Base-by-base conservation (phyloP, 2,888 invertebrate species). In the Tenthredo distinguenda region DNA sequence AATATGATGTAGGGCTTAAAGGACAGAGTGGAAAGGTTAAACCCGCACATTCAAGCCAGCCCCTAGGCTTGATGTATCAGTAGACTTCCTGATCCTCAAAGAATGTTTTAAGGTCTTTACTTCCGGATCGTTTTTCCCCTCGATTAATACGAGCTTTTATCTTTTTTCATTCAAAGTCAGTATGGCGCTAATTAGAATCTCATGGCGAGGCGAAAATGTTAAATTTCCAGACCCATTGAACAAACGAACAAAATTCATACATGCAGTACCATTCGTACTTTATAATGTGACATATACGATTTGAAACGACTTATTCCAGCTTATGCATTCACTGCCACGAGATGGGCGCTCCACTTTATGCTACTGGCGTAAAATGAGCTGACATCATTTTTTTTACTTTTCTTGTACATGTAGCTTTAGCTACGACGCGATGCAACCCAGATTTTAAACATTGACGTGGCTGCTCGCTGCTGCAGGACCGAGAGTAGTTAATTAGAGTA, bases 381-480 rank as follows among this genome's bases (percentile, higher is more conserved):
- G 72, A 43, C 10, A 74, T 40, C 40, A n/a, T 72, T 74, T 40
- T 74, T 62, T 43, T 12, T 40, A 7, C 18, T 43, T 12, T 68
- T 68, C 12, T 68, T 43, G 40, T 3, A 34, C 5, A 68, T 31
- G 4, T 68, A 68, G 15, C 34, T 12, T 34, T 34, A 34, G 26
- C 26, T 43, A 43, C 72, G 12, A 74, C 43, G 62, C 21, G 72
- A 74, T 74, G 72, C 72, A 74, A 74, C 72, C 72, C 72, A 74
- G 72, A 74, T 74, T 74, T 74, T 74, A 74, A 74, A 74, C 72
- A 74, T 74, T 74, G 72, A 74, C 72, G 21, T 43, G n/a, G 72
- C 10, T 74, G 72, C 40, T 62, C 62, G n/a, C 58, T 58, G 21
- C 21, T 62, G 62, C 21, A 15, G 40, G 43, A 21, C 18, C 26